Percentiles rank a stretch among this genome's conserved stretches.
Conservation (phyloP, 2,113 vertebrate genomes). For the Mellivora capensis region DNA sequence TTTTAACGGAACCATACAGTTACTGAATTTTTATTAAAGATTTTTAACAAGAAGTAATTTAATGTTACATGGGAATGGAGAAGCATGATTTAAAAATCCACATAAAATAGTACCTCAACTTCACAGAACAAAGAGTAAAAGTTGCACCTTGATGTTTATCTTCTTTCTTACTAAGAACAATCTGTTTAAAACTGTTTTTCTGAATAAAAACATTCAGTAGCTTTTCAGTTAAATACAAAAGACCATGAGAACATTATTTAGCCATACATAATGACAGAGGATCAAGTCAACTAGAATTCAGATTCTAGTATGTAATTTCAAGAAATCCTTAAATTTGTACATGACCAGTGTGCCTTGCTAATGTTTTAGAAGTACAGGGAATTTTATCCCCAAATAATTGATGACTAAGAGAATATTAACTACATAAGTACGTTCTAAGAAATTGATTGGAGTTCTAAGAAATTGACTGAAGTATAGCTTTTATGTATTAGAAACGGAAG, state of each 20-base stretch:
- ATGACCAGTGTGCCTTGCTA: neutral
- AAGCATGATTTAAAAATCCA: neutral
- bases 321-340: neutral
- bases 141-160: neutral
- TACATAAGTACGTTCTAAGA: neutral
- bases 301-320: neutral
- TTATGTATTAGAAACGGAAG: neutral
- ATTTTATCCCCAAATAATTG: neutral
- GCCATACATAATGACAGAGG: neutral
- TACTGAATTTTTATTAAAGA: neutral
- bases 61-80: neutral
- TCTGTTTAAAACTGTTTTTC: neutral
- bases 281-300: neutral
- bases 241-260: neutral
- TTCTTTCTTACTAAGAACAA: neutral
- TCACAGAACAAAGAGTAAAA: neutral
- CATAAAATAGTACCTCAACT: neutral
- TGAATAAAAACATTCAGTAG: neutral
- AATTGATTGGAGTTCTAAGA: neutral
- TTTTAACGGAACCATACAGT: neutral
- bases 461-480: neutral
- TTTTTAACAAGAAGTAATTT: neutral
- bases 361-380: neutral
- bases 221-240: neutral
- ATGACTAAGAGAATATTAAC: neutral